Conservation (phyloP, 2,797 vertebrate species). For the Valencia hispanica region DNA sequence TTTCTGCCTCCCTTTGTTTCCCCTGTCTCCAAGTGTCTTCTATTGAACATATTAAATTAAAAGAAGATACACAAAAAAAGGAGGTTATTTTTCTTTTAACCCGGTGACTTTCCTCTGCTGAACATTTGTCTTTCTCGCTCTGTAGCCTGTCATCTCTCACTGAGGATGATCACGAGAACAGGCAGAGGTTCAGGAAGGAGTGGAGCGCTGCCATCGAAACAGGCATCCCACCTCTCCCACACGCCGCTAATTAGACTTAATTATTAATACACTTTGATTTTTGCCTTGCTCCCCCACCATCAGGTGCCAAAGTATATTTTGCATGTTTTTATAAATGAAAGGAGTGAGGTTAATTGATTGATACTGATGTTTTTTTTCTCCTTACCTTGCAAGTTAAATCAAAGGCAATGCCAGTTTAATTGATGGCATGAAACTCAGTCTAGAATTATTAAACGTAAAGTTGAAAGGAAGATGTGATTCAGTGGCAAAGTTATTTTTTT, state of each 20-base stretch:
- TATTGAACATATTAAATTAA: constrained; percentile 56
- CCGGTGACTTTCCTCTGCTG: constrained; percentile 49
- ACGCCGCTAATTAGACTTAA: constrained; percentile 84
- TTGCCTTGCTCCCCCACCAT: constrained; percentile 70
- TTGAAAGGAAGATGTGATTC: constrained; percentile 60
- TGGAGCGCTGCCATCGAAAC: constrained; percentile 71
- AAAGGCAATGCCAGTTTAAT: constrained; percentile 75
- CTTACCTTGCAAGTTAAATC: constrained; percentile 74
- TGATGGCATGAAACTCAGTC: constrained; percentile 69
- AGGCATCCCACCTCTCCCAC: constrained; percentile 81
- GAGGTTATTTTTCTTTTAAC: constrained; percentile 61
- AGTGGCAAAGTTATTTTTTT: constrained; percentile 32
- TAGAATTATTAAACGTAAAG: constrained; percentile 60
- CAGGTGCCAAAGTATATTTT: constrained; percentile 77
- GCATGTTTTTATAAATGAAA: constrained; percentile 81
- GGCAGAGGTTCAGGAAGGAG: constrained; percentile 76
- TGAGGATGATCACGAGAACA: constrained; percentile 72
- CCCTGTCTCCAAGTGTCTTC: constrained; percentile 29
- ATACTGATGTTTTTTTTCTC: constrained; percentile 61
- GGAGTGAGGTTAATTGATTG: constrained; percentile 79
- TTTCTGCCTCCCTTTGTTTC: constrained; percentile 27
- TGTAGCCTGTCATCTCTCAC: constrained; percentile 71
- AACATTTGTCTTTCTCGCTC: constrained; percentile 72
- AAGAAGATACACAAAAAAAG: constrained; percentile 48
- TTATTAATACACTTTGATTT: constrained; percentile 87